A percentile compares a stretch with the other conserved stretches of the same genome.
Conservation (phyloP, 2,113 vertebrate species). For the Copsychus sechellarum region DNA sequence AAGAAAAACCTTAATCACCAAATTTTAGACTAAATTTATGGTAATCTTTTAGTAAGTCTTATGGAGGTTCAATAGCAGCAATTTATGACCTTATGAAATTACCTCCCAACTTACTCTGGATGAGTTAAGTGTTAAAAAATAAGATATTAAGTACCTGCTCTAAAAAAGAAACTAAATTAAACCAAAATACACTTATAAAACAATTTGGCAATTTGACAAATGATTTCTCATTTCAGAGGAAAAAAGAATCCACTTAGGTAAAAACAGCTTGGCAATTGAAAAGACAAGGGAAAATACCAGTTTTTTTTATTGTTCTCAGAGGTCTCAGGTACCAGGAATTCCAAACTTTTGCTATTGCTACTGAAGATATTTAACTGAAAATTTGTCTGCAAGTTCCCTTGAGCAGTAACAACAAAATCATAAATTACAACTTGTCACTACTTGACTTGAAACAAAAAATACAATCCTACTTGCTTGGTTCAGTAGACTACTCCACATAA, state of each 20-base stretch:
- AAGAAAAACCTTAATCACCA: not conserved
- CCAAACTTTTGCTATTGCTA: not conserved
- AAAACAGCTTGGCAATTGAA: not conserved
- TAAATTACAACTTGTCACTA: not conserved
- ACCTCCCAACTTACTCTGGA: not conserved
- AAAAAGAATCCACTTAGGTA: not conserved
- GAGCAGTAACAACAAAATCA: not conserved
- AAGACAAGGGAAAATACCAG: not conserved
- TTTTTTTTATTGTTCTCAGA: not conserved
- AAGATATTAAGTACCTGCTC: not conserved
- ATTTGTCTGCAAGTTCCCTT: not conserved
- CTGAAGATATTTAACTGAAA: not conserved
- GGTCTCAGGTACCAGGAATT: not conserved
- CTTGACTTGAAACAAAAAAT: not conserved
- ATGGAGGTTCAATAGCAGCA: not conserved
- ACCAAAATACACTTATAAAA: not conserved
- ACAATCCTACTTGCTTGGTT: not conserved
- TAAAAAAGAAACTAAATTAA: not conserved
- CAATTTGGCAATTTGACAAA: not conserved
- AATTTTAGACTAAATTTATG: not conserved
- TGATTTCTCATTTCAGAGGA: not conserved
- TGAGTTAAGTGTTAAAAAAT: not conserved
- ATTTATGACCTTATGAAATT: not conserved
- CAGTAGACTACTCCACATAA: not conserved
- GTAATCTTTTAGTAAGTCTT: not conserved